Percentiles rank a stretch among this genome's conserved stretches.
phyloP scores from a whole-genome alignment of 2,797 vertebrate species.

The Falco novaeseelandiae region DNA sequence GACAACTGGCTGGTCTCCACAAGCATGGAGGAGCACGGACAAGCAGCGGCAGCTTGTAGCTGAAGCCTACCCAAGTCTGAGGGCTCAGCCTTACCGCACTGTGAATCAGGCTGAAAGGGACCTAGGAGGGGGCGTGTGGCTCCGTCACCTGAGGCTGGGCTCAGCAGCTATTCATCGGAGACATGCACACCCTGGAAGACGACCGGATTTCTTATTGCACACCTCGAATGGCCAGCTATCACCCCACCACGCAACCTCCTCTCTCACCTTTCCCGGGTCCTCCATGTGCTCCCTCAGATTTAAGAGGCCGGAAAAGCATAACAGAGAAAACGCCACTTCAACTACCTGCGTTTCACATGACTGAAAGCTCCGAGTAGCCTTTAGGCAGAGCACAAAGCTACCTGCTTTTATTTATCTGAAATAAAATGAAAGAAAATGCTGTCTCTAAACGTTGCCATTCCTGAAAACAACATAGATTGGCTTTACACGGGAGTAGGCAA shows the following conservation, averaged over 20 bases:
- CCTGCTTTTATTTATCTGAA: background rate
- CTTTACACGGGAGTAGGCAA: background rate
- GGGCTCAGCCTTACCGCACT: background rate
- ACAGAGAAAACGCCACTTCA: background rate
- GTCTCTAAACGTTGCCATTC: background rate
- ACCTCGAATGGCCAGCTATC: background rate
- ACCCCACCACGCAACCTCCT: background rate
- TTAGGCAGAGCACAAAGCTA: background rate
- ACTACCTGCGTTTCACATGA: background rate
- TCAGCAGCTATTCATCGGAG: background rate
- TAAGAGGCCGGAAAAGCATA: background rate
- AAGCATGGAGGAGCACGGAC: rapidly evolving
- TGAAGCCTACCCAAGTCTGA: background rate
- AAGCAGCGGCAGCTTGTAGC: background rate
- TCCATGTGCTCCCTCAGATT: background rate
- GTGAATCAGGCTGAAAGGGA: background rate
- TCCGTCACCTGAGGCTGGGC: rapidly evolving
- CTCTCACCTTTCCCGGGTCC: background rate
- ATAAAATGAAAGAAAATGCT: background rate
- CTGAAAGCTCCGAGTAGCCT: background rate
- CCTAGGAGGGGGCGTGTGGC: background rate
- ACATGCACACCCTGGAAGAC: background rate
- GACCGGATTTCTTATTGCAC: background rate
- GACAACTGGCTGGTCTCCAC: background rate
- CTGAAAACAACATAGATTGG: background rate